Base-by-base conservation (phyloP, 2,888 invertebrate species). In the Coenonympha glycerion region DNA sequence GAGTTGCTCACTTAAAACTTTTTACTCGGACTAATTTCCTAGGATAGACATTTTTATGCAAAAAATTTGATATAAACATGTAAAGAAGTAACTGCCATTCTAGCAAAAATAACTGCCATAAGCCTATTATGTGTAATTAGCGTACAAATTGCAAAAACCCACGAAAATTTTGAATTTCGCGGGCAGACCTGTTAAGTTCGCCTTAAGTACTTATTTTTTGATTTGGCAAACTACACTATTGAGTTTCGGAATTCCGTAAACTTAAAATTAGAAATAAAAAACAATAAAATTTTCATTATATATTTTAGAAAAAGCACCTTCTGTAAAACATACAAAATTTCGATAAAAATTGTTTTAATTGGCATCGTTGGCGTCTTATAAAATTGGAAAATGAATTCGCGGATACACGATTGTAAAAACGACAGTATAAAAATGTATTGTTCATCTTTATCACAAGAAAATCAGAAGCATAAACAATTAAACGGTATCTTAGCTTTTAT, bases 251-350 rank as follows among this genome's bases (percentile, higher is more conserved):
- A 33, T 3, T 15, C 3, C 15, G 13, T 15, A 33, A 6, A 6
- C 9, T 5, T 15, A 28, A n/a, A 44, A 13, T 40, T 9, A 22
- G 40, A 44, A 33, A 46, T 39, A 53, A 36, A 62, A 58, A 55
- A 64, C 51, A 41, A 22, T 46, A 45, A 46, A 46, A 46, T 57
- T 59, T 66, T 61, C 33, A 62, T 71, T 75, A 67, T 84, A 76
- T 85, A 84, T 86, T 85, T 45, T 84, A 80, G 80, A 80, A 81
- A 85, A 87, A 87, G 86, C 87, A 87, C 86, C 86, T 78, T 85
- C 82, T 81, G 84, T 86, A 85, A 82, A 85, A 82, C 80, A 79
- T 84, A 85, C 79, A 85, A 87, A 83, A 75, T 76, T 78, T 70
- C 68, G 74, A 73, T 80, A 77, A 76, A 74, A 77, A 76, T 67